Conservation (phyloP, 2,888 invertebrate genomes). For the Chrysina gloriosa region DNA sequence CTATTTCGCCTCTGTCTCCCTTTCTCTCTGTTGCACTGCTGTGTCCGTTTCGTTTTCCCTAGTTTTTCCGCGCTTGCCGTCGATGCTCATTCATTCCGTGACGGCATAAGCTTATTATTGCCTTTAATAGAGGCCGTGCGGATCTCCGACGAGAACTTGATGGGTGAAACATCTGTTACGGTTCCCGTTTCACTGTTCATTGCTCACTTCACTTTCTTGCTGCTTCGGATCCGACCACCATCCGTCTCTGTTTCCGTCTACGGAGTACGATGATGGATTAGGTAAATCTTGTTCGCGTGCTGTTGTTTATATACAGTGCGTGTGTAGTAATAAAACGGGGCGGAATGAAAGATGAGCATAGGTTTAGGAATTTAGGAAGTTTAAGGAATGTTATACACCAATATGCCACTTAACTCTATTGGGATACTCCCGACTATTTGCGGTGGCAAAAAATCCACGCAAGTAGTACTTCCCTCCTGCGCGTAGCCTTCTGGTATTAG, state of each 20-base stretch:
- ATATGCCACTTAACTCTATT: no score
- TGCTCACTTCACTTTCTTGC: conserved; percentile 13
- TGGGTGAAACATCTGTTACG: conserved; percentile 7
- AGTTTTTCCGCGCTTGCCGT: background rate
- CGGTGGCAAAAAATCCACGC: no score
- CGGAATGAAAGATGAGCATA: no score
- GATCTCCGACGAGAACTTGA: conserved; percentile 8
- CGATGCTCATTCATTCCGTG: background rate
- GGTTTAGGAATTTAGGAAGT: no score
- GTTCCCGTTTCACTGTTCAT: conserved; percentile 8
- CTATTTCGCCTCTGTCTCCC: background rate
- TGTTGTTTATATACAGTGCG: no score
- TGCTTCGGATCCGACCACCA: background rate
- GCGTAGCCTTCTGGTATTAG: no score
- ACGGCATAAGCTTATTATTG: conserved; percentile 10
- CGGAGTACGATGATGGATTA: background rate
- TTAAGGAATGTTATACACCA: no score
- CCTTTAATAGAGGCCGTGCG: conserved; percentile 12
- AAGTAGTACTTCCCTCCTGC: no score
- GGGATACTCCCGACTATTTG: no score
- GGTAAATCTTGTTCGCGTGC: background rate
- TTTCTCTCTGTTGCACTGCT: background rate
- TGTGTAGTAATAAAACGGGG: no score
- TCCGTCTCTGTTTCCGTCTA: background rate
- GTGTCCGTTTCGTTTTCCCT: background rate